phyloP scores from a whole-genome alignment of 2,113 vertebrate genomes.

The Otus sunia region DNA sequence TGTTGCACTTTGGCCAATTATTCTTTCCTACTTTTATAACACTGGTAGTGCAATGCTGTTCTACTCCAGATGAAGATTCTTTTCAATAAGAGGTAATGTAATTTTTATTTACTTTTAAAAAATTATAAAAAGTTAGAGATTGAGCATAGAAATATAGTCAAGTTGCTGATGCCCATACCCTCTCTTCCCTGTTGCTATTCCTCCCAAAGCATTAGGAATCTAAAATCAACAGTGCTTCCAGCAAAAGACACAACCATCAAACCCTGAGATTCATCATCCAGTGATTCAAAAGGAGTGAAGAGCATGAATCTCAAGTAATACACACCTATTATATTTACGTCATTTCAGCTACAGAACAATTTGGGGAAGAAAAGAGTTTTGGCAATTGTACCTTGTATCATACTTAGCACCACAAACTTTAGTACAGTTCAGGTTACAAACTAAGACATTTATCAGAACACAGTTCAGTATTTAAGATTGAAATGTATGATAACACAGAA shows the following conservation, averaged over 20 bases:
- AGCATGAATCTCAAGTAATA: background rate
- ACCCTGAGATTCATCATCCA: background rate
- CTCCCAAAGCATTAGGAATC: background rate
- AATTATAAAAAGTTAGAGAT: background rate
- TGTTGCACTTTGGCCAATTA: background rate
- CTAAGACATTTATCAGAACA: background rate
- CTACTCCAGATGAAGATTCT: background rate
- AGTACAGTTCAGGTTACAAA: background rate
- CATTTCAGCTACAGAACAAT: background rate
- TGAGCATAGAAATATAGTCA: background rate
- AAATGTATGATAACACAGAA: background rate
- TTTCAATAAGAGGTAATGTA: background rate
- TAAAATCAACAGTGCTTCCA: background rate
- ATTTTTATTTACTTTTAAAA: background rate
- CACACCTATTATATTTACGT: background rate
- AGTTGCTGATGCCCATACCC: background rate
- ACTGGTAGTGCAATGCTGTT: background rate
- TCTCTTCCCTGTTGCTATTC: background rate
- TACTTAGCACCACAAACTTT: background rate
- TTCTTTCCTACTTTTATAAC: background rate
- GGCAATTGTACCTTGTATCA: background rate
- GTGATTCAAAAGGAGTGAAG: background rate
- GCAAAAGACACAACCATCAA: background rate
- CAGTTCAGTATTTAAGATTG: background rate
- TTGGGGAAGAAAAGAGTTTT: background rate